These are phyloP conservation scores for Onychomys torridus DNA, from an alignment of 2,797 vertebrate species.

Conservation along the genomic window DNA sequence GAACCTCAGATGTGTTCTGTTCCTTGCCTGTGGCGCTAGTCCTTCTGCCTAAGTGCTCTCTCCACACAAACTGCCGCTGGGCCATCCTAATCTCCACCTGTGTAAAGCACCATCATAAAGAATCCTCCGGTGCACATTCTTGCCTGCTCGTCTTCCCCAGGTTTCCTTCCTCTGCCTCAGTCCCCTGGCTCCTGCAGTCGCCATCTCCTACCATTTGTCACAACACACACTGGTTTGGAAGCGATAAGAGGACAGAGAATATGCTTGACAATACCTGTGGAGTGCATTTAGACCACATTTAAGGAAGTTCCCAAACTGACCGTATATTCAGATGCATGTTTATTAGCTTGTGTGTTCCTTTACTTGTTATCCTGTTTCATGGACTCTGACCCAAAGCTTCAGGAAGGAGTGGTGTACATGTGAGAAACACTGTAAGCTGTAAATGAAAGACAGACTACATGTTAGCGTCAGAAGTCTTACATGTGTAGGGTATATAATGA, in stretches of 20 bases:
- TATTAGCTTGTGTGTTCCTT: not conserved
- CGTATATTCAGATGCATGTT: not conserved
- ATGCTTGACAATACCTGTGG: not conserved
- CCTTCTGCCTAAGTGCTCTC: not conserved
- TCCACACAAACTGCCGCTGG: not conserved
- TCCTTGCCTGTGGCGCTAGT: not conserved
- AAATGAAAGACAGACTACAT: not conserved
- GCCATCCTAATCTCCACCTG: not conserved
- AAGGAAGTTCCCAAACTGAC: not conserved
- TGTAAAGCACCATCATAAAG: not conserved
- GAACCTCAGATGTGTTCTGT: not conserved
- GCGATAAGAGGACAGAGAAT: not conserved
- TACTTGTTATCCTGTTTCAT: not conserved
- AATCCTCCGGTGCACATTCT: not conserved
- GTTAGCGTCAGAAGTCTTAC: not conserved
- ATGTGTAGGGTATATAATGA: not conserved
- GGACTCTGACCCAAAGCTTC: not conserved
- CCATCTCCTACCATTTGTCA: not conserved
- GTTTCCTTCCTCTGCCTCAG: not conserved
- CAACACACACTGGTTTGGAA: not conserved
- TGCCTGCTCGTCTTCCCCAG: not conserved
- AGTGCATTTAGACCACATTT: not conserved
- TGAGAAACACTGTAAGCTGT: not conserved
- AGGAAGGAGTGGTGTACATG: conserved; percentile 18
- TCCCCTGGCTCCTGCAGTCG: not conserved